These are phyloP conservation scores for Psilanteris sp. DNA, from an alignment of 1,140 invertebrate genomes.

Conservation along the genomic window DNA sequence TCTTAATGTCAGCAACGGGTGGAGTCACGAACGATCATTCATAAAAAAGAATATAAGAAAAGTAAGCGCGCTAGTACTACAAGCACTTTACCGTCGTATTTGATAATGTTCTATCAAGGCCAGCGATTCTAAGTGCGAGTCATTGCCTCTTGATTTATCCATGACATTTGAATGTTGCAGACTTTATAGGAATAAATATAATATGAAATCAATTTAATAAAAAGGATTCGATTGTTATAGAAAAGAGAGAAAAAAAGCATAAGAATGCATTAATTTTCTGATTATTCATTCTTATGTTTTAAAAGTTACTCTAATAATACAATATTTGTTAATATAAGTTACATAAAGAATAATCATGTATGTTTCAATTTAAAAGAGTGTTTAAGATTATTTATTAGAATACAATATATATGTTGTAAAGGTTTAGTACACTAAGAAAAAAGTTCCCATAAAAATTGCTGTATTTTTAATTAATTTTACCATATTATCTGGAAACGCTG, in stretches of 20 bases:
- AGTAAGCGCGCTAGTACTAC: constrained; percentile 32
- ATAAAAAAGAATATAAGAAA: constrained; percentile 27
- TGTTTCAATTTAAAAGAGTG: no score
- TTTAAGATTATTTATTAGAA: no score
- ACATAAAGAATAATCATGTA: no score
- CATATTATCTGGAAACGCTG: no score
- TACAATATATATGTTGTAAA: no score
- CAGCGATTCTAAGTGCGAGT: constrained; percentile 18
- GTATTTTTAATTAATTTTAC: no score
- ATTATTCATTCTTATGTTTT: no score
- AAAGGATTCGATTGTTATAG: constrained; percentile 18
- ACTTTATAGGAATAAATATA: constrained; percentile 41
- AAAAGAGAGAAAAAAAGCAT: constrained; percentile 10
- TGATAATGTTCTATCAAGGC: constrained; percentile 49
- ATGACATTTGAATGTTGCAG: constrained; percentile 60
- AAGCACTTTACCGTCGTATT: constrained; percentile 22
- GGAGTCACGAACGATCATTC: constrained; percentile 15
- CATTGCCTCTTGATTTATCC: constrained; percentile 52
- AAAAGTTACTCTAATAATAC: no score
- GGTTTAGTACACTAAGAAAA: no score
- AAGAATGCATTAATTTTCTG: no score
- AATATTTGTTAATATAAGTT: no score
- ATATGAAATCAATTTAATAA: constrained; percentile 26
- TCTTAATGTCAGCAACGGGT: constrained; percentile 18
- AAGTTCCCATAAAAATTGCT: no score